phyloP scores from a whole-genome alignment of 2,113 vertebrate species.

The Puntigrus tetrazona region DNA sequence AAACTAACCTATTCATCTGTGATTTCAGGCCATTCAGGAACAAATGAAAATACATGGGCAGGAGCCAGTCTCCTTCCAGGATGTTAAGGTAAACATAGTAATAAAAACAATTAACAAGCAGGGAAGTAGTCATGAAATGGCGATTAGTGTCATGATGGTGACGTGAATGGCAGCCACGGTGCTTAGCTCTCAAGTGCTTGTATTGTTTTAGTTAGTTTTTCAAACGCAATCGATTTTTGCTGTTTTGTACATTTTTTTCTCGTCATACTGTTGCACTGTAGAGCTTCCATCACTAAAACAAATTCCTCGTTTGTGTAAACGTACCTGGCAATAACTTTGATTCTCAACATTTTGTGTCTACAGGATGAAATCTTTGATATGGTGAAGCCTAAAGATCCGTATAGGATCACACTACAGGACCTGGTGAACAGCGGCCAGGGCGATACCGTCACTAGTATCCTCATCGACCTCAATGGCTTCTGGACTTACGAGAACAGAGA shows the following conservation, averaged over 20 bases:
- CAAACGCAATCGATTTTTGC: too few species aligned
- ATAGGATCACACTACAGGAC: conserved; percentile 94
- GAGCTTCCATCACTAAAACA: too few species aligned
- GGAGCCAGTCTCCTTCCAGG: conserved; percentile 95
- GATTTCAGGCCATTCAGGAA: conserved; percentile 90
- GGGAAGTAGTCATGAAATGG: not conserved
- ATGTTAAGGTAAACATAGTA: conserved; percentile 85
- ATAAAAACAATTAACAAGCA: not conserved
- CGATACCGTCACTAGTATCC: conserved; percentile 94
- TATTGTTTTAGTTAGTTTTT: too few species aligned
- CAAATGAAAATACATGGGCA: conserved; percentile 97
- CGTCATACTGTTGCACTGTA: too few species aligned
- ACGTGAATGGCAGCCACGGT: too few species aligned
- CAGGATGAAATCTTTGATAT: conserved; percentile 99
- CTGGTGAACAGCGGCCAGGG: conserved; percentile 96
- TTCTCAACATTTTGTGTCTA: conserved; percentile 21
- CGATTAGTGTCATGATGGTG: too few species aligned
- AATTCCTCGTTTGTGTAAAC: too few species aligned
- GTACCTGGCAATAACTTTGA: too few species aligned
- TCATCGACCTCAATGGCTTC: conserved; percentile 98
- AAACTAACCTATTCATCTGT: not conserved
- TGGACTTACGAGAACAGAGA: conserved; percentile 99
- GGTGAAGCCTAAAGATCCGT: conserved; percentile 97
- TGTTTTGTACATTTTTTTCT: too few species aligned
- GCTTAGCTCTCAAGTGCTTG: too few species aligned